These are phyloP conservation scores for Listrodromus nycthemerus DNA, from an alignment of 2,888 invertebrate species.

Conservation along the genomic window DNA sequence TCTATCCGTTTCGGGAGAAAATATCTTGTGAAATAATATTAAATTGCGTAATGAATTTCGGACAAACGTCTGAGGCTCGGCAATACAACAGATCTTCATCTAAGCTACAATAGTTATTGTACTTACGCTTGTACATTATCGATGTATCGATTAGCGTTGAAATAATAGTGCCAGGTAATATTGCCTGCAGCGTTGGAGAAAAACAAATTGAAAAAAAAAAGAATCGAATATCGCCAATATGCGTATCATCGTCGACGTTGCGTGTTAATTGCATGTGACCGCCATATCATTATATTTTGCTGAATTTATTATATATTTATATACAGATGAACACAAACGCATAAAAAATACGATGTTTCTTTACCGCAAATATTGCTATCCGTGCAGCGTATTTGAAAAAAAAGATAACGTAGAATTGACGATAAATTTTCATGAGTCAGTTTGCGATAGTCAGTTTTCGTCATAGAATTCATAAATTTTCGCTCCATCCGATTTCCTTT, in stretches of 20 bases:
- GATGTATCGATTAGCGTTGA: conserved; percentile 59
- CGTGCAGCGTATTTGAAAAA: conserved; percentile 74
- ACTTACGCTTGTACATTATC: conserved; percentile 83
- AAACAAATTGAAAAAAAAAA: conserved; percentile 19
- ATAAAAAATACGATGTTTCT: conserved; percentile 78
- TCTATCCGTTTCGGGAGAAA: background rate
- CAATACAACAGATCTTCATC: conserved; percentile 80
- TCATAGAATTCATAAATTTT: conserved; percentile 33
- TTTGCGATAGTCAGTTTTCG: conserved; percentile 57
- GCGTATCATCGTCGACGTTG: conserved; percentile 23
- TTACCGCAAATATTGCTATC: conserved; percentile 77
- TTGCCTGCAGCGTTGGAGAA: conserved; percentile 40
- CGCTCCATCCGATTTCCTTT: background rate
- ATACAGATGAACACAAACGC: conserved; percentile 61
- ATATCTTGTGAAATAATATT: conserved; percentile 37
- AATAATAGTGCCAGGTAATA: conserved; percentile 37
- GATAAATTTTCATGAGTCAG: conserved; percentile 60
- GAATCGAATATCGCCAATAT: conserved; percentile 37
- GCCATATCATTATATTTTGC: conserved; percentile 82
- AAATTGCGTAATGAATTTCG: conserved; percentile 41
- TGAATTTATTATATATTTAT: conserved; percentile 80
- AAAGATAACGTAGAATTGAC: conserved; percentile 73
- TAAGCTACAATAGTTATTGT: conserved; percentile 84
- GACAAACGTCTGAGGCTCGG: conserved; percentile 78
- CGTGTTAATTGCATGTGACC: conserved; percentile 70